These are phyloP conservation scores for Molorchus minor DNA, from an alignment of 2,888 invertebrate species.

Conservation along the genomic window DNA sequence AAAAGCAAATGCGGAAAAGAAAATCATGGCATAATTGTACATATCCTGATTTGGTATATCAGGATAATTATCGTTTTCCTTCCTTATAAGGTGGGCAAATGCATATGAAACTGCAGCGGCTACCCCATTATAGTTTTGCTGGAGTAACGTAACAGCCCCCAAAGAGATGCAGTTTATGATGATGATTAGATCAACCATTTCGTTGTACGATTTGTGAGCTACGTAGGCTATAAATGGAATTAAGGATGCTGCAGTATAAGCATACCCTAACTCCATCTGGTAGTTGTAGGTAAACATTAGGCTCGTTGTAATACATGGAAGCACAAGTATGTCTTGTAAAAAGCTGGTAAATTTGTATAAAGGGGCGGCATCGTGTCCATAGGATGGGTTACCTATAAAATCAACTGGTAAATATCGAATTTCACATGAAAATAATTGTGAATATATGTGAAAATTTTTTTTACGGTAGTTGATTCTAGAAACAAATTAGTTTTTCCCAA, in stretches of 20 bases:
- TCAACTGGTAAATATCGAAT: neutral
- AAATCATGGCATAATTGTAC: conserved; percentile 59
- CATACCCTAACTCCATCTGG: conserved; percentile 39
- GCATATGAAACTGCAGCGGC: conserved; percentile 52
- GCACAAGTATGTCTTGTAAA: conserved; percentile 49
- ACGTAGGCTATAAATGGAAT: conserved; percentile 49
- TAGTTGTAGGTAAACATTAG: conserved; percentile 47
- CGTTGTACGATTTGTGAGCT: conserved; percentile 42
- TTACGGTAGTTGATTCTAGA: too few species aligned
- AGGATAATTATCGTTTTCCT: conserved; percentile 48
- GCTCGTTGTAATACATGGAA: conserved; percentile 50
- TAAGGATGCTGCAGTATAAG: conserved; percentile 42
- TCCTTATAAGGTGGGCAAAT: conserved; percentile 54
- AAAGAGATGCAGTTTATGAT: conserved; percentile 49
- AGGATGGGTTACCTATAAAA: conserved; percentile 56
- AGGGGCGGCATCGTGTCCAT: conserved; percentile 49
- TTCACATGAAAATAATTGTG: neutral
- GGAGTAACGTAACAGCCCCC: conserved; percentile 47
- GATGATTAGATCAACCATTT: conserved; percentile 49
- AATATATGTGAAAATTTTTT: too few species aligned
- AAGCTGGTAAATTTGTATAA: conserved; percentile 50
- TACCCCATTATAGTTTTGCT: conserved; percentile 55
- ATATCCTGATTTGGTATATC: conserved; percentile 58
- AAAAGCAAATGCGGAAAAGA: conserved; percentile 57
- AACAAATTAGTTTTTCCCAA: too few species aligned